These are phyloP conservation scores for Sylvia borin DNA, from an alignment of 2,797 vertebrate species.

Conservation along the genomic window DNA sequence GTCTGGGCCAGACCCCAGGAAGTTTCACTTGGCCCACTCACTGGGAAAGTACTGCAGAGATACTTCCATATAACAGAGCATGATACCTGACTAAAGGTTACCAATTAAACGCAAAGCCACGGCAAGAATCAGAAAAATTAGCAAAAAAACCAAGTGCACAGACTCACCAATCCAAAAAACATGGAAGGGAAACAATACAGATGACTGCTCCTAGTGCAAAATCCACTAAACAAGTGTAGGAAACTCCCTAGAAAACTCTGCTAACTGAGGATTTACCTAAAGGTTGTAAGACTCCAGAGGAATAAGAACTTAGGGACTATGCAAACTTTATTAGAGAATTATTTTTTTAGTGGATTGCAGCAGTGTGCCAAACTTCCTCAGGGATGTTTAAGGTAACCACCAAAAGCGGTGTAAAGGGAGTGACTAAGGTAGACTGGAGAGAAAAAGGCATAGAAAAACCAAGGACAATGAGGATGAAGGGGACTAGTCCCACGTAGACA, in stretches of 20 bases:
- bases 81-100: neutral
- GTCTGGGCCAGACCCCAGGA: too few species aligned
- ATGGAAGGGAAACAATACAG: accelerated
- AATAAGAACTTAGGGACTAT: neutral
- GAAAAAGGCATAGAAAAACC: neutral
- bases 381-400: neutral
- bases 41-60: neutral
- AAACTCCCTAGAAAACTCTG: neutral
- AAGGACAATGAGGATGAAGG: neutral
- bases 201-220: neutral
- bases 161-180: neutral
- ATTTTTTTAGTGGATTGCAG: neutral
- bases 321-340: neutral
- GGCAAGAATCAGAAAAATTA: neutral
- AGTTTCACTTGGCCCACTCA: neutral
- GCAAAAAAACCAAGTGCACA: neutral
- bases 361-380: neutral
- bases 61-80: neutral
- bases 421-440: neutral
- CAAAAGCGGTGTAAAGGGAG: neutral
- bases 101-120: neutral
- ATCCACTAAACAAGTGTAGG: neutral
- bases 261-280: neutral
- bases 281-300: neutral
- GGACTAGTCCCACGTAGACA: neutral